Conservation (phyloP, 2,888 invertebrate species). For the Sepioteuthis lessoniana region DNA sequence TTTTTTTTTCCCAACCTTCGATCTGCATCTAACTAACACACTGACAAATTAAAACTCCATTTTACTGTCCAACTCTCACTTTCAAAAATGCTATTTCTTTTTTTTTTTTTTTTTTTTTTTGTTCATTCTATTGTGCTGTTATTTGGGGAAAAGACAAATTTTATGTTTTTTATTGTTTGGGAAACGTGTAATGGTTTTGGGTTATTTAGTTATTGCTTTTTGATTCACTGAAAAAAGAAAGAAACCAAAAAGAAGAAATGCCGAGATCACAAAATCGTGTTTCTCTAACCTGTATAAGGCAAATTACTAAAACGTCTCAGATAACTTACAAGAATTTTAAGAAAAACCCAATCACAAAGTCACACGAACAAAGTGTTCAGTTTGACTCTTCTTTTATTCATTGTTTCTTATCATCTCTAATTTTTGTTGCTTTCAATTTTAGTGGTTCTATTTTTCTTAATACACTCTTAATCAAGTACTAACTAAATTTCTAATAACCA, state of each 20-base stretch:
- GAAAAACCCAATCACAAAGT: not conserved
- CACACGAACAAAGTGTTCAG: not conserved
- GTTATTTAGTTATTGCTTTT: not conserved
- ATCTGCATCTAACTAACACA: not conserved
- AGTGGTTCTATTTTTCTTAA: not conserved
- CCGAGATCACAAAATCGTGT: not conserved
- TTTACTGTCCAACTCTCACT: not conserved
- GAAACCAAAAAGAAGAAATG: not conserved
- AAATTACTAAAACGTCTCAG: not conserved
- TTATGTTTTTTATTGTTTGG: not conserved
- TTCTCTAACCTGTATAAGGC: not conserved
- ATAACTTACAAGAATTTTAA: not conserved
- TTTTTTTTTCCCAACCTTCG: not conserved
- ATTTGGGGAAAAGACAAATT: not conserved
- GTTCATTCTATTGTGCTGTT: not conserved
- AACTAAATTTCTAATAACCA: not conserved
- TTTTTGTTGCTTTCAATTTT: not conserved
- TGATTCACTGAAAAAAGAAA: not conserved
- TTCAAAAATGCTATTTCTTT: not conserved
- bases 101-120: not conserved
- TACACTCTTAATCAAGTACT: not conserved
- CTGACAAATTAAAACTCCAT: constrained; percentile 25
- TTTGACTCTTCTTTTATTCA: not conserved
- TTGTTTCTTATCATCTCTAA: not conserved
- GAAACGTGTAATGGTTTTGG: not conserved